Base-by-base conservation (phyloP, 2,888 invertebrate species). In the Phymatocera aterrima region DNA sequence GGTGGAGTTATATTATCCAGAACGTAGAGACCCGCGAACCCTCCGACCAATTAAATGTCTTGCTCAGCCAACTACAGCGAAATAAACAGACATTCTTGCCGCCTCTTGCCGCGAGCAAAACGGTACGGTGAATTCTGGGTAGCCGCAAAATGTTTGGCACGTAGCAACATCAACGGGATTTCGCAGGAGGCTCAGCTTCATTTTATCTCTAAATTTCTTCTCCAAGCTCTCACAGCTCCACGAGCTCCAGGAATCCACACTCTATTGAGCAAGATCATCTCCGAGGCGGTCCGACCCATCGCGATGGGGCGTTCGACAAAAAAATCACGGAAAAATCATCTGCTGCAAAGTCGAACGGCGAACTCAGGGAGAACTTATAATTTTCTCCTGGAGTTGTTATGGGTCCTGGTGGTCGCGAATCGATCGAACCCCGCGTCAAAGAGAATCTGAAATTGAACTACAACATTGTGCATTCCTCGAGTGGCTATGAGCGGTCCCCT, bases 121-220 rank as follows among this genome's bases (percentile, higher is more conserved):
- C 60, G 60, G 40, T 1, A 68, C 43, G 21, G 28, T 68, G 68
- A 68, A 72, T 72, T 54, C 51, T 37, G 18, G 72, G 72, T n/a
- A 72, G 51, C 72, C 72, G 54, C 72, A 51, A 72, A 72, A 72
- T 72, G 72, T 72, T 72, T 72, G 72, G 72, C 72, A 72, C 72
- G 72, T 51, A n/a, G 54, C 72, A 72, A 37, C 72, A 54, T 51
- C 51, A 72, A 51, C 72, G 51, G 54, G 72, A 72, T 72, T 72
- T 72, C 12, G 18, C 5, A 28, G 51, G 28, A 65, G 34, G 31
- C 72, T 54, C 37, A 51, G 51, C n/a, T 37, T 34, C 72, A 51
- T 72, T 72, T 72, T 72, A 72, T 72, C 48, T 72, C 72, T 10
- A 18, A 51, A 65, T 31, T 46, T 18, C 34, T 31, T 40, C 51